Base-by-base conservation (phyloP, 2,888 invertebrate species). In the Drosophila imparisetae region DNA sequence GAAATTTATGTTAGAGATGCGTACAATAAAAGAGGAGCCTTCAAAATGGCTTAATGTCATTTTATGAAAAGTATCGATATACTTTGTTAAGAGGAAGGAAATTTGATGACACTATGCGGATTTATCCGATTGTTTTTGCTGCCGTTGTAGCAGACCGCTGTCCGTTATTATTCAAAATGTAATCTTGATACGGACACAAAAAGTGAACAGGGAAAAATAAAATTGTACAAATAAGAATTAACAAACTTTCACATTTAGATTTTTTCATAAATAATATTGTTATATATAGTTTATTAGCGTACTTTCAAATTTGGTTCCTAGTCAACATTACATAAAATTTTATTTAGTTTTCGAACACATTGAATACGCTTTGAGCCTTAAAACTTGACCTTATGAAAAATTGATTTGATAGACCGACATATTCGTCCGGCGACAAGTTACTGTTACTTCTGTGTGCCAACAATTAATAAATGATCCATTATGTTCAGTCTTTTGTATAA, bases 261-360 rank as follows among this genome's bases (percentile, higher is more conserved):
- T 27, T 36, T 24, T 27, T n/a, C 27, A 55, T 57, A 57, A 40
- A 57, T 57, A 15, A 21, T 57, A 21, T 21, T 21, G 30, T 59
- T 34, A 61, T 36, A 64, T 40, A 49, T 66, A 50, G 75, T 76
- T 71, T 76, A 76, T 78, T 55, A 27, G 50, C 42, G 40, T 80
- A 80, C 77, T 65, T 59, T 67, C 40, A 67, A 80, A 67, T 78
- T 78, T 80, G 34, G 66, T 76, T 71, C 48, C 72, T 71, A 76
- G 32, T 62, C 27, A 32, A 54, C 49, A 65, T 64, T 78, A 83
- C 85, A 84, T 75, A 67, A 60, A 66, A 85, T 86, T 88, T 89
- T 70, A 72, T 60, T 66, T 71, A 66, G 68, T 71, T 72, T 53
- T 78, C 55, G 72, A 83, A 78, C 84, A 89, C 71, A 81, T 75